Evolutionary conservation across 1,140 invertebrate species (phyloP).

Genomic region (Drosophila virilis): DNA sequence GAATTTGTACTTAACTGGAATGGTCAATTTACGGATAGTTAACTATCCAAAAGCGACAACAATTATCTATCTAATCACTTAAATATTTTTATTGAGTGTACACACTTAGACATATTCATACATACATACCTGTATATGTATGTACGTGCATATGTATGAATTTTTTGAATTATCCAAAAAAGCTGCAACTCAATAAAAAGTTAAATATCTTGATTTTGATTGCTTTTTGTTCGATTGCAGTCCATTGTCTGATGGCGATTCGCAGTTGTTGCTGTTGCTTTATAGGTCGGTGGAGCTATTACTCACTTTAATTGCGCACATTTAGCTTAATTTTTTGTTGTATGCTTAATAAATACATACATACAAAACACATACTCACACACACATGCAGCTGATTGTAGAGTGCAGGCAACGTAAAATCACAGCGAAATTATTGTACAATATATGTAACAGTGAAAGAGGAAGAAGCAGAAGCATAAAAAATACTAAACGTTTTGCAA

Average conservation of each 20-base stretch:
- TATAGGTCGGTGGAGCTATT: conserved; percentile 55
- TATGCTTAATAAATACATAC: conserved; percentile 47
- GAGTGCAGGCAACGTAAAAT: conserved; percentile 55
- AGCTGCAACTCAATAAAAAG: conserved; percentile 63
- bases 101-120: conserved; percentile 5
- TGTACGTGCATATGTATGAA: too few relatives aligned
- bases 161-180: conserved; percentile 53
- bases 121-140: background rate
- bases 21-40: conserved; percentile 22
- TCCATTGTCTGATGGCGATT: conserved; percentile 58
- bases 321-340: conserved; percentile 74
- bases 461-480: conserved; percentile 4
- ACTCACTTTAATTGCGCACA: conserved; percentile 79
- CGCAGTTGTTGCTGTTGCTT: conserved; percentile 30
- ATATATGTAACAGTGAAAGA: conserved; percentile 50
- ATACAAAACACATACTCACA: conserved; percentile 6
- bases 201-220: conserved; percentile 69
- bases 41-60: conserved; percentile 31
- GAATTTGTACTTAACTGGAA: conserved; percentile 13
- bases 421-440: conserved; percentile 59
- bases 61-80: conserved; percentile 7
- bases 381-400: background rate
- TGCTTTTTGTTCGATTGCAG: conserved; percentile 58
- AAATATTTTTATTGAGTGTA: background rate
- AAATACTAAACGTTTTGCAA: conserved; percentile 75